Base-by-base conservation (phyloP, 2,113 vertebrate genomes). In the Albula goreensis region DNA sequence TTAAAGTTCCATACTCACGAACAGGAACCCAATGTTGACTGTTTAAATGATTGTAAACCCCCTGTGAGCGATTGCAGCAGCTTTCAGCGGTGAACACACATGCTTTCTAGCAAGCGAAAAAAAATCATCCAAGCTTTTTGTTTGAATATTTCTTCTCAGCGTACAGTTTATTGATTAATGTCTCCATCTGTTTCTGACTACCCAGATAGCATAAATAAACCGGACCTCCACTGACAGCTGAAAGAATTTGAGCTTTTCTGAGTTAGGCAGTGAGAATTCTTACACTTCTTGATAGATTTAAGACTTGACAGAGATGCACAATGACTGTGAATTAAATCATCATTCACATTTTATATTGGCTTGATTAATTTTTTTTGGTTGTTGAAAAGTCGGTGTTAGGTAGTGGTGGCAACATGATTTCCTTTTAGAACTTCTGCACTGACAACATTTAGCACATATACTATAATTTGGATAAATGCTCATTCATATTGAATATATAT, bases 1-100 rank as follows among this genome's bases (percentile, higher is more conserved):
- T 74, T 6, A 11, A 74, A 74, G n/a, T 74, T 74, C n/a, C 70
- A 31, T 74, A n/a, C 2, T 74, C n/a, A 2, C 9, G 22, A 74
- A 74, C 60, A 66, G 4, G 63, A 85, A 88, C 83, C 84, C 84
- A 89, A 88, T 88, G 89, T 83, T 86, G 89, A 91, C 85, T 87
- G 89, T 89, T 87, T 90, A 93, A 91, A 89, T 81, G 88, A 90
- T 89, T 91, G 22, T 86, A 25, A 78, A 48, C 87, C 87, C 19
- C 53, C 66, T 85, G 80, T 85, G 90, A 91, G 86, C 87, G 88
- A 81, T 52, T 12, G 60, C 57, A 80, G 31, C 31, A 41, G 31
- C 31, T 41, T 41, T 85, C 83, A 31, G 10, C 11, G 53, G 81
- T 8, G 81, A 60, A 57, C 81, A 57, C 81, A 60, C 81, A 31